These are phyloP conservation scores for Heliconius sara DNA, from an alignment of 2,888 invertebrate species.

Conservation along the genomic window DNA sequence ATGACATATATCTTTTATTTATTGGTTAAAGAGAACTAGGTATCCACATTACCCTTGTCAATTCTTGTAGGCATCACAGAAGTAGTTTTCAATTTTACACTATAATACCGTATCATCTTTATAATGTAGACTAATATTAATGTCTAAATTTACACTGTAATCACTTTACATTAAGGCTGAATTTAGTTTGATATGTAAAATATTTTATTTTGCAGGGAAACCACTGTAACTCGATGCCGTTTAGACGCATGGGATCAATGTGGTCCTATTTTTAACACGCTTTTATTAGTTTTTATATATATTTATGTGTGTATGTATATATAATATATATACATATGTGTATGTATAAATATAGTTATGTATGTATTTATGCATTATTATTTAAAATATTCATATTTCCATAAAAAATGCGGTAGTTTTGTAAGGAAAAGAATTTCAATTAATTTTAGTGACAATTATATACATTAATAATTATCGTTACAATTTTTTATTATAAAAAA, in stretches of 20 bases:
- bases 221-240: constrained; percentile 69
- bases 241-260: constrained; percentile 49
- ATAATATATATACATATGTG: background rate
- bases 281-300: constrained; percentile 6
- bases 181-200: background rate
- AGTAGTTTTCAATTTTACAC: constrained; percentile 61
- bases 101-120: constrained; percentile 51
- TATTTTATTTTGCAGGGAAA: constrained; percentile 53
- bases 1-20: background rate
- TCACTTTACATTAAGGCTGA: constrained; percentile 16
- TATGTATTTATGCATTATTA: too few species aligned
- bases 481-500: background rate
- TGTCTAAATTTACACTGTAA: constrained; percentile 47
- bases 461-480: background rate
- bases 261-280: constrained; percentile 43
- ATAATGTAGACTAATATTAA: constrained; percentile 17
- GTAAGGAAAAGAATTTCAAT: background rate
- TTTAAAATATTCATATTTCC: background rate
- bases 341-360: too few species aligned
- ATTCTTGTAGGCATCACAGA: constrained; percentile 63
- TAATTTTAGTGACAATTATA: background rate
- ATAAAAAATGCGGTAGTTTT: background rate
- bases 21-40: constrained; percentile 16
- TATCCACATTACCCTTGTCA: constrained; percentile 56
- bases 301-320: background rate